Conservation (phyloP, 1,140 invertebrate species). For the Vollenhovia emeryi region DNA sequence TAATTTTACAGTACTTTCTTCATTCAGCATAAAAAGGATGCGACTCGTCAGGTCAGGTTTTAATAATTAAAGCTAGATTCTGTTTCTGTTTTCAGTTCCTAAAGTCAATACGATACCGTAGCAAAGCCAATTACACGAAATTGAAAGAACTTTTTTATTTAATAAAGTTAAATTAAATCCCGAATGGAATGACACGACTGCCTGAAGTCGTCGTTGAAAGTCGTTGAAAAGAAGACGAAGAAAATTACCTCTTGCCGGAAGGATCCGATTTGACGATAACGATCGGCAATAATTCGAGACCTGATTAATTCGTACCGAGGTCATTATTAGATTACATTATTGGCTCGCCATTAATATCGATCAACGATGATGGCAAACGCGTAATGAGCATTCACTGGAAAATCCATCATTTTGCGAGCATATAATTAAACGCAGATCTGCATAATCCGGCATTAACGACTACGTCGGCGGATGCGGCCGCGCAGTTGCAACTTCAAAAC, state of each 20-base stretch:
- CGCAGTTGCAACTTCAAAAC: constrained; percentile 23
- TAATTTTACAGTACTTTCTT: not conserved
- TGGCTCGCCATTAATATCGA: constrained; percentile 39
- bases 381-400: constrained; percentile 47
- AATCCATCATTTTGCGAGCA: constrained; percentile 40
- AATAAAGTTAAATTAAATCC: not conserved
- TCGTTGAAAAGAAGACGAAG: not conserved
- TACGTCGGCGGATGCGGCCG: not conserved
- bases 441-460: constrained; percentile 43
- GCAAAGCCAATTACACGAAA: not conserved
- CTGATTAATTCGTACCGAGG: constrained; percentile 4
- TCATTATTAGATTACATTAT: constrained; percentile 40
- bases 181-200: not conserved
- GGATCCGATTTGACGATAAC: constrained; percentile 13
- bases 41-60: not conserved
- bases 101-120: not conserved
- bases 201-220: not conserved
- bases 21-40: not conserved
- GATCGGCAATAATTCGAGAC: constrained; percentile 29
- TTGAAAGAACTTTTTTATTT: not conserved
- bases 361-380: constrained; percentile 32
- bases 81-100: not conserved
- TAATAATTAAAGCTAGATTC: not conserved
- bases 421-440: constrained; percentile 51
- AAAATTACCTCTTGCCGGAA: not conserved